Evolutionary conservation across 2,888 invertebrate species (phyloP).

Genomic region (Noctua janthina): DNA sequence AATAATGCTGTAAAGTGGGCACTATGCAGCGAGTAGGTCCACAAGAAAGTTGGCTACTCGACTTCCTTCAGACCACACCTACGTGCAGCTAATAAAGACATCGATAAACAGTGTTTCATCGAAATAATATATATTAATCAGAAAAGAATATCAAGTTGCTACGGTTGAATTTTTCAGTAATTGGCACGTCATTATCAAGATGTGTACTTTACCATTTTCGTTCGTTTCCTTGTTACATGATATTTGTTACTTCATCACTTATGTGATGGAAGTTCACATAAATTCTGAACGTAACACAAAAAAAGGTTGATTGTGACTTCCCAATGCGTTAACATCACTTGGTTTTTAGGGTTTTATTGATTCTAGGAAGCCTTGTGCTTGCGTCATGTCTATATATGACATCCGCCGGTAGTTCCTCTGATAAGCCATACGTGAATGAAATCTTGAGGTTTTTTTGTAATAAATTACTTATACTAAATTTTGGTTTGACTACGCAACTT

Average conservation of each 20-base stretch:
- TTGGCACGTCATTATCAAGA: constrained; percentile 27
- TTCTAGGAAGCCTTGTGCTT: constrained; percentile 45
- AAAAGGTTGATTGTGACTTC: constrained; percentile 29
- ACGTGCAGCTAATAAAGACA: constrained; percentile 1
- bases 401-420: constrained; percentile 55
- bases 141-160: not conserved
- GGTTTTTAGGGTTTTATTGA: constrained; percentile 27
- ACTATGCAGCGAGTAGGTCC: constrained; percentile 23
- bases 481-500: constrained; percentile 3
- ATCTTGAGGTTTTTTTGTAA: constrained; percentile 18
- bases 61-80: constrained; percentile 46
- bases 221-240: constrained; percentile 56
- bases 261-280: constrained; percentile 44
- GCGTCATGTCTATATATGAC: constrained; percentile 52
- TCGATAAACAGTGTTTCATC: constrained; percentile 15
- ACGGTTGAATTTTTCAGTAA: constrained; percentile 4
- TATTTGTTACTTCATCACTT: constrained; percentile 56
- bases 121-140: not conserved
- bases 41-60: constrained; percentile 47
- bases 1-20: constrained; percentile 41
- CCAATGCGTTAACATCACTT: constrained; percentile 29
- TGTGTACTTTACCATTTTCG: constrained; percentile 34
- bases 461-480: not conserved
- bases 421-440: constrained; percentile 37
- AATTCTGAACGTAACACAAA: constrained; percentile 32